These are phyloP conservation scores for Paradoxurus hermaphroditus DNA, from an alignment of 2,113 vertebrate genomes.

Conservation along the genomic window DNA sequence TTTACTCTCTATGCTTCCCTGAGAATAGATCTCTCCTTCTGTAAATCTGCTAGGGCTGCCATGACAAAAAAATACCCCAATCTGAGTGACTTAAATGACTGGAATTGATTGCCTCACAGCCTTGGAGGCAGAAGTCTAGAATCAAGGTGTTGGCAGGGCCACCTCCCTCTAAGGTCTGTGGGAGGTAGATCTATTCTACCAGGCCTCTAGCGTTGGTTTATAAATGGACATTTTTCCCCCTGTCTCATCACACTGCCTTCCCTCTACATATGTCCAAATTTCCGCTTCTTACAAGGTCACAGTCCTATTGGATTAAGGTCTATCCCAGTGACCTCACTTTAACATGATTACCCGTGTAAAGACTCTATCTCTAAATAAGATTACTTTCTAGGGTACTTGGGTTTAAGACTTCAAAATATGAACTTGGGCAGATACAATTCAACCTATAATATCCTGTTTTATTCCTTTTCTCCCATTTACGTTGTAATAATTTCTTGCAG, in stretches of 20 bases:
- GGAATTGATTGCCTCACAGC: not conserved
- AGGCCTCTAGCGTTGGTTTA: not conserved
- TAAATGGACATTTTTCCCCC: not conserved
- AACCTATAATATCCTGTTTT: not conserved
- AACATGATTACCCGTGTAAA: not conserved
- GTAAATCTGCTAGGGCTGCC: not conserved
- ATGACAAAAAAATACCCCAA: not conserved
- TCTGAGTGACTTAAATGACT: not conserved
- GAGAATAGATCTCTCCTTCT: not conserved
- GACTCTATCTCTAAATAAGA: not conserved
- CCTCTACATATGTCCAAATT: not conserved
- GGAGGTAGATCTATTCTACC: not conserved
- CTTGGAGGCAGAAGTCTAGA: not conserved
- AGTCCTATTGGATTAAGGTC: not conserved
- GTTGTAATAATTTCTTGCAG: not conserved
- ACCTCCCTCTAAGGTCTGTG: not conserved
- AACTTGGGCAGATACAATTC: not conserved
- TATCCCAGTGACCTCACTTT: not conserved
- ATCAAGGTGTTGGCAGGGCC: not conserved
- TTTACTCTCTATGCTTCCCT: not conserved
- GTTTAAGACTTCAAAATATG: not conserved
- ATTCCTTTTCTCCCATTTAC: not conserved
- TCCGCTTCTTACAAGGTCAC: not conserved
- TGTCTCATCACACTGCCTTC: not conserved
- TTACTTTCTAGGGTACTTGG: not conserved